A percentile compares a stretch with the other conserved stretches of the same genome.
Conservation (phyloP, 2,113 vertebrate genomes). For the Zosterops japonicus region DNA sequence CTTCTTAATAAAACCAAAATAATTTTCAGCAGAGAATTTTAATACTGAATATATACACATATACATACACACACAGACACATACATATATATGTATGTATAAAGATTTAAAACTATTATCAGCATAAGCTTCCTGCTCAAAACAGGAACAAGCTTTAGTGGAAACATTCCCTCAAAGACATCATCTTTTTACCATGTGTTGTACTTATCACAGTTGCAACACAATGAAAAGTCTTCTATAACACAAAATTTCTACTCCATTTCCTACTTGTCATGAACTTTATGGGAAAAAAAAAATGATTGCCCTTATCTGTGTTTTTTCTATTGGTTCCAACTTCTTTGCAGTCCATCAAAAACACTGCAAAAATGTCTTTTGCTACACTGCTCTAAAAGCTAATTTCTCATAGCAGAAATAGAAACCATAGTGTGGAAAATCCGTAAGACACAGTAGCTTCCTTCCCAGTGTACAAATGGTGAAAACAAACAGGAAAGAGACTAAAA, state of each 20-base stretch:
- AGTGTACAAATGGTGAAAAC: not conserved
- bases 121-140: not conserved
- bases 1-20: not conserved
- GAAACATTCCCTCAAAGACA: not conserved
- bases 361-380: not conserved
- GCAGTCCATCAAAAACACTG: not conserved
- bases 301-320: not conserved
- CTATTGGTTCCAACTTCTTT: not conserved
- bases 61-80: not conserved
- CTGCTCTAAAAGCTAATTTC: not conserved
- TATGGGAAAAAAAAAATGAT: not conserved
- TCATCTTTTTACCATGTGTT: not conserved
- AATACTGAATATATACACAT: not conserved
- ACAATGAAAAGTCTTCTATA: not conserved
- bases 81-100: not conserved
- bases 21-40: not conserved
- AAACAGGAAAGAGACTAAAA: conserved; percentile 45
- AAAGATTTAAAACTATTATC: not conserved
- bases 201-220: not conserved
- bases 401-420: conserved; percentile 2
- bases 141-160: not conserved
- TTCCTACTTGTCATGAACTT: not conserved
- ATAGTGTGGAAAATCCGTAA: not conserved
- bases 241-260: not conserved
- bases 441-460: conserved; percentile 26